Base-by-base conservation (phyloP, 2,113 vertebrate species). In the Hippocampus mohnikei region DNA sequence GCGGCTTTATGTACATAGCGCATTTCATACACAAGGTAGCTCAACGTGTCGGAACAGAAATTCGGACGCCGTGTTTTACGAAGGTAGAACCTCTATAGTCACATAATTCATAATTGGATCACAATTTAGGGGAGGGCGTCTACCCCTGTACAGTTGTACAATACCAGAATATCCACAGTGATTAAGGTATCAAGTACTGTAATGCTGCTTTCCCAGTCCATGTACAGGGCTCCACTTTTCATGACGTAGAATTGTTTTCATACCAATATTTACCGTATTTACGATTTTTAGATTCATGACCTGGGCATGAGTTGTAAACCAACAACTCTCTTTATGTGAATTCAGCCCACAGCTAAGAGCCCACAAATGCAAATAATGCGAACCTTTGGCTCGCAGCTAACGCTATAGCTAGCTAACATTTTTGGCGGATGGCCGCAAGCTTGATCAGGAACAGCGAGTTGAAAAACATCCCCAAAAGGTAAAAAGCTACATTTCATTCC, bases 401-500 rank as follows among this genome's bases (percentile, higher is more conserved):
- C 3, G 10, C 12, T 58, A 15, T 25, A 58, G 23, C 55, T 1
- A 9, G n/a, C 55, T 13, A 11, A 12, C 11, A 3, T 56, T 27
- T 27, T 41, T 11, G 2, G 37, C 33, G 2, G 23, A 61, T 8
- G 16, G 0, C 9, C 16, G 3, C 7, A 18, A 62, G 21, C 16
- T 23, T 66, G 63, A n/a, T 25, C n/a, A 46, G 25, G 18, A 64
- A 41, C 40, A 42, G 8, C 21, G 2, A 46, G 6, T 16, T 3
- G 21, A 42, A 46, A 48, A 8, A 27, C 25, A 29, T 67, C 65
- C 8, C 27, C 16, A 5, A 25, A 12, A 16, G 16, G 5, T 67
- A 23, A 55, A 55, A 68, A 71, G 74, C 71, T 71, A 70, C 74
- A 76, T 78, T 4, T 76, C 81, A 76, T 82, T 78, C 72, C 13